Percentiles rank a stretch among this genome's conserved stretches.
phyloP scores from a whole-genome alignment of 2,888 invertebrate species.

The Pyrrhosoma nymphula region DNA sequence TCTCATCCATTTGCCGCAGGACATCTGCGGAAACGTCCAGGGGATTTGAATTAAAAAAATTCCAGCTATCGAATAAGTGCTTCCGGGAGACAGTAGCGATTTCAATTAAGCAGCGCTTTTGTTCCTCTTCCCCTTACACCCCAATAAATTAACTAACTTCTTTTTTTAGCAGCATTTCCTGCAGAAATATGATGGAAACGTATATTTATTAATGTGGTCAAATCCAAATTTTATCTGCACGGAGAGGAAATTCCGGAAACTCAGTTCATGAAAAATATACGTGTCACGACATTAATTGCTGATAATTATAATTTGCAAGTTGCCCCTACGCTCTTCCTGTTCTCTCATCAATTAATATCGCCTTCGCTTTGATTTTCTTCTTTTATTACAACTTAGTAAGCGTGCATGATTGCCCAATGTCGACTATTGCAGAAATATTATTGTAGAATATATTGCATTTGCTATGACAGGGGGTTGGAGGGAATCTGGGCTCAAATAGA shows the following conservation, averaged over 20 bases:
- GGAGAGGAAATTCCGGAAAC: not conserved
- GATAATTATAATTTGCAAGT: too few species aligned
- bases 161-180: not conserved
- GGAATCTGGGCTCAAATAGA: too few species aligned
- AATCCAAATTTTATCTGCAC: not conserved
- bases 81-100: not conserved
- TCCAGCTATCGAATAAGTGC: not conserved
- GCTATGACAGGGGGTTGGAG: too few species aligned
- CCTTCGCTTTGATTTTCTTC: too few species aligned
- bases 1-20: not conserved
- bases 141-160: not conserved
- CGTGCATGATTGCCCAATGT: too few species aligned
- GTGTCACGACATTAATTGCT: too few species aligned
- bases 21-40: not conserved
- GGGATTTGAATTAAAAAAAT: not conserved
- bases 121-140: not conserved
- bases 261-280: not conserved
- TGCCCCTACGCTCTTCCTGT: too few species aligned
- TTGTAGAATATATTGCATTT: too few species aligned
- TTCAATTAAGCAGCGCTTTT: conserved; percentile 11
- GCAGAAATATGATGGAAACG: not conserved
- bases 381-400: too few species aligned
- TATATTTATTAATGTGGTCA: not conserved
- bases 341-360: too few species aligned
- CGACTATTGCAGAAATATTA: too few species aligned